phyloP scores from a whole-genome alignment of 2,888 invertebrate species.

The Sphaerophoria taeniata region DNA sequence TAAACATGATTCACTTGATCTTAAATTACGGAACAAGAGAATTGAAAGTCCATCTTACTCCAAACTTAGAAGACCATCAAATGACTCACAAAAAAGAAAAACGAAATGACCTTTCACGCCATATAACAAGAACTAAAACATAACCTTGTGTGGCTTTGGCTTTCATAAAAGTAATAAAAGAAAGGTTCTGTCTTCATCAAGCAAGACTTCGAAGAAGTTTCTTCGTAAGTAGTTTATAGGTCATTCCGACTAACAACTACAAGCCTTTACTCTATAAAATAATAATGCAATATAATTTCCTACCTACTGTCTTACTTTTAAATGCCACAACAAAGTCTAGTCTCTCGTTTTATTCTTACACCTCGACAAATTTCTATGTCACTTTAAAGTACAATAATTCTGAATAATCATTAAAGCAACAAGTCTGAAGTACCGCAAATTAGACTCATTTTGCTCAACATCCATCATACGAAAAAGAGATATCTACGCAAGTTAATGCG shows the following conservation, averaged over 20 bases:
- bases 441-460: constrained; percentile 47
- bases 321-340: constrained; percentile 16
- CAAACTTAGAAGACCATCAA: no score
- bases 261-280: constrained; percentile 1
- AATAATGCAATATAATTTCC: background rate
- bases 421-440: constrained; percentile 59
- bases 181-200: background rate
- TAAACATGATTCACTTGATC: no score
- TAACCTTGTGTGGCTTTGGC: background rate
- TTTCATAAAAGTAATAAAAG: background rate
- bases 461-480: background rate
- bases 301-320: constrained; percentile 37
- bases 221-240: background rate
- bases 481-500: constrained; percentile 44
- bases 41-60: no score
- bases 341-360: constrained; percentile 11
- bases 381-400: constrained; percentile 22
- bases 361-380: constrained; percentile 56
- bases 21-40: no score
- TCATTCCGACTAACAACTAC: constrained; percentile 1
- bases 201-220: background rate
- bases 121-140: no score
- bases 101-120: constrained; percentile 4
- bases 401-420: constrained; percentile 18
- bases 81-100: no score